Conservation (phyloP, 1,140 invertebrate genomes). For the Diuraphis noxia region DNA sequence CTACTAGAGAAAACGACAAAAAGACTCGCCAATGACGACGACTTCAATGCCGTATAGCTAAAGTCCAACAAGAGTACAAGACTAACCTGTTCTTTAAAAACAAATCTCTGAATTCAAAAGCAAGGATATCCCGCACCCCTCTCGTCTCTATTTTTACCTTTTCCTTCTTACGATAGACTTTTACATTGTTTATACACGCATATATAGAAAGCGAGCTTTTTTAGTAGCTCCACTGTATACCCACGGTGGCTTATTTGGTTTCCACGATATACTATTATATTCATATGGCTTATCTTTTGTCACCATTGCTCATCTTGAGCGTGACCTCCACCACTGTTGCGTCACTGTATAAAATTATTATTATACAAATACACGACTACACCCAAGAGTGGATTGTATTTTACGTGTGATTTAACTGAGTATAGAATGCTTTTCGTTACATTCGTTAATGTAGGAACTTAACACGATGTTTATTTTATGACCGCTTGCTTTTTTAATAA, state of each 20-base stretch:
- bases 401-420: neutral
- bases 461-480: neutral
- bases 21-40: neutral
- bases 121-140: neutral
- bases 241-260: neutral
- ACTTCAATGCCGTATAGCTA: neutral
- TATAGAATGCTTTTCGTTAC: neutral
- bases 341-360: neutral
- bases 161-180: neutral
- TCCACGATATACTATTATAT: neutral
- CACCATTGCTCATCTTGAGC: no score
- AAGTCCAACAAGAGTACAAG: neutral
- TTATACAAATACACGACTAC: neutral
- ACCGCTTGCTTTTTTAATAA: neutral
- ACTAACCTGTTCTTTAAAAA: conserved; percentile 23
- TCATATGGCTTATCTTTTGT: neutral
- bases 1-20: conserved; percentile 30
- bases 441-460: neutral
- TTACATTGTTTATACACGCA: neutral
- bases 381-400: neutral
- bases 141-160: neutral
- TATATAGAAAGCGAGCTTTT: neutral
- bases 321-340: neutral
- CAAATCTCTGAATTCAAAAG: neutral
- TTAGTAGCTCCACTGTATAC: neutral